Conservation (phyloP, 1,140 invertebrate species). For the Caenorhabditis briggsae region DNA sequence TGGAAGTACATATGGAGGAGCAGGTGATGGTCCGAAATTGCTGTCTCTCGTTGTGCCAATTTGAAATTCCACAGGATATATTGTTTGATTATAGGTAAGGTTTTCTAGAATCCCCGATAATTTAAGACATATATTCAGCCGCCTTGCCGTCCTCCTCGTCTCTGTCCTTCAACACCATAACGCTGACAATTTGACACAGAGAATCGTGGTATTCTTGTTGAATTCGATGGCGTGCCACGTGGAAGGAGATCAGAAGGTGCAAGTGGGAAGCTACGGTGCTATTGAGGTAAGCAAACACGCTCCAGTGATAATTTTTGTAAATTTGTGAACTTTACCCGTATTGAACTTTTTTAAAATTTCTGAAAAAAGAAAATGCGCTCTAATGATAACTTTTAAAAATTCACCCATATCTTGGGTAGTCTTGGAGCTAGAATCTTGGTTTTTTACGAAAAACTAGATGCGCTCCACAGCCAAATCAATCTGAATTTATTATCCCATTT, state of each 20-base stretch:
- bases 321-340: too few relatives aligned
- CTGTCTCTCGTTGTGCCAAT: conserved; percentile 92
- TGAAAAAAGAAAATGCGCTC: too few relatives aligned
- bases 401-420: too few relatives aligned
- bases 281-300: conserved; percentile 85
- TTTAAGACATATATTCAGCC: conserved; percentile 67
- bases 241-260: conserved; percentile 89
- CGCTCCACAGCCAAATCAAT: too few relatives aligned
- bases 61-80: conserved; percentile 94
- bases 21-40: conserved; percentile 90
- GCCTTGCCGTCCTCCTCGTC: conserved; percentile 87
- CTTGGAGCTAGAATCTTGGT: not conserved
- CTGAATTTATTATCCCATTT: too few relatives aligned
- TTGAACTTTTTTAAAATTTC: too few relatives aligned
- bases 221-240: conserved; percentile 96
- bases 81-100: conserved; percentile 88
- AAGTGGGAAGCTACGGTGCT: conserved; percentile 89
- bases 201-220: conserved; percentile 92
- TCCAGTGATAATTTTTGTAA: too few relatives aligned
- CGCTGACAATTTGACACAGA: conserved; percentile 91
- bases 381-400: too few relatives aligned
- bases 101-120: too few relatives aligned
- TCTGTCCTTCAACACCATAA: conserved; percentile 86
- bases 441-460: too few relatives aligned
- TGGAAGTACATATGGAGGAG: conserved; percentile 72